These are phyloP conservation scores for Smittia sp. DNA, from an alignment of 2,888 invertebrate genomes.

Conservation along the genomic window DNA sequence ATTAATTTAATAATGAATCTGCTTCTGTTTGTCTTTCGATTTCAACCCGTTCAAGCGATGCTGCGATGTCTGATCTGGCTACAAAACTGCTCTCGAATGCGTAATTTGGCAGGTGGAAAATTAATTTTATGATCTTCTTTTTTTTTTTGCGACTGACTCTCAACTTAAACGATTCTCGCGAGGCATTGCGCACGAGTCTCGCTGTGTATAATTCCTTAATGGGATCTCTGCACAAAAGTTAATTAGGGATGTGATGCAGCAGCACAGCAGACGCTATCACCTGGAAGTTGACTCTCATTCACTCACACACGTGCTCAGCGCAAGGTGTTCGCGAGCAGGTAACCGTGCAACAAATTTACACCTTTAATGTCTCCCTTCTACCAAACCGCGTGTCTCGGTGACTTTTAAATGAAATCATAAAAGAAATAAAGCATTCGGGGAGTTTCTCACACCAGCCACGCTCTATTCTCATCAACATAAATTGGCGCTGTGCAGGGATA, in stretches of 20 bases:
- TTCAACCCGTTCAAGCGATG: neutral
- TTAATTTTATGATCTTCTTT: conserved; percentile 10
- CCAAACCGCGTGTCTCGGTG: neutral
- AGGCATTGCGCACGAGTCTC: neutral
- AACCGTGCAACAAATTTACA: conserved; percentile 37
- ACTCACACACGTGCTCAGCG: conserved; percentile 18
- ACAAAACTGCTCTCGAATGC: no score
- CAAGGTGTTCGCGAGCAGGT: conserved; percentile 22
- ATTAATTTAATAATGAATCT: conserved; percentile 25
- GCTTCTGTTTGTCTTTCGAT: neutral
- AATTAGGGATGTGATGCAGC: conserved; percentile 23
- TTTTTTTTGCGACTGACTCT: neutral
- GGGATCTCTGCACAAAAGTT: conserved; percentile 2
- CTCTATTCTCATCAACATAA: neutral
- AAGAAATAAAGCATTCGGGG: neutral
- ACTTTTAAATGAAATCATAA: conserved; percentile 16
- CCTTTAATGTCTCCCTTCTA: neutral
- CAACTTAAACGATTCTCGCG: neutral
- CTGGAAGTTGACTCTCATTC: conserved; percentile 10
- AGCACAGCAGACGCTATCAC: neutral
- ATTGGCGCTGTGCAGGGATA: neutral
- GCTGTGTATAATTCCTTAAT: neutral
- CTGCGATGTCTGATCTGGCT: no score
- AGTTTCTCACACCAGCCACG: neutral
- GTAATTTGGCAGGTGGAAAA: conserved; percentile 21